phyloP scores from a whole-genome alignment of 2,888 invertebrate species.

The Melangyna quadrimaculata region DNA sequence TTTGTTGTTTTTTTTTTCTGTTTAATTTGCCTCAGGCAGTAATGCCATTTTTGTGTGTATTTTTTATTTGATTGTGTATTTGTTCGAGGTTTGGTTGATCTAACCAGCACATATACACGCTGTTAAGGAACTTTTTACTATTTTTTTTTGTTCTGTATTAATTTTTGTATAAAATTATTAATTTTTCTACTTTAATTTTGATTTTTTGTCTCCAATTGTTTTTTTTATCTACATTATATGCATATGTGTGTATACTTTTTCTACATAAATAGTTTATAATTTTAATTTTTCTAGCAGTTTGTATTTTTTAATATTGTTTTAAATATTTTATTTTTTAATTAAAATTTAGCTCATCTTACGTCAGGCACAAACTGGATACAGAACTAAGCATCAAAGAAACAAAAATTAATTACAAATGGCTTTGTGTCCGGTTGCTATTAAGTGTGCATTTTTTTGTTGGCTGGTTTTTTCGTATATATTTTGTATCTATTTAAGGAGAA shows the following conservation, averaged over 20 bases:
- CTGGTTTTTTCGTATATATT: slow-evolving; percentile 17
- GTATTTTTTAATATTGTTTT: slow-evolving; percentile 19
- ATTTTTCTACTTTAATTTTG: slow-evolving; percentile 39
- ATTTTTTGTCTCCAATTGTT: slow-evolving; percentile 34
- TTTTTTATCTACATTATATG: slow-evolving; percentile 56
- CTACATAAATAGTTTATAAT: slow-evolving; percentile 61
- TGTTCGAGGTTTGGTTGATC: slow-evolving; percentile 48
- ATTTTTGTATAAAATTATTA: slow-evolving; percentile 43
- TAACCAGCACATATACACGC: slow-evolving; percentile 52
- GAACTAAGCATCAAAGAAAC: slow-evolving; percentile 55
- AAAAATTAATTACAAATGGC: slow-evolving; percentile 35
- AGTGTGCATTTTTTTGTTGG: slow-evolving; percentile 45
- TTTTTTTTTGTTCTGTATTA: background rate
- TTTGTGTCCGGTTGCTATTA: slow-evolving; percentile 46
- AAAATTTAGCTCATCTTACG: slow-evolving; percentile 69
- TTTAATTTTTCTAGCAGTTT: slow-evolving; percentile 58
- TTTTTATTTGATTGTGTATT: slow-evolving; percentile 29
- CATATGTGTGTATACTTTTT: slow-evolving; percentile 54
- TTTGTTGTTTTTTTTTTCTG: slow-evolving; percentile 3
- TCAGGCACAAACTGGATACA: slow-evolving; percentile 71
- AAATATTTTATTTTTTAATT: background rate
- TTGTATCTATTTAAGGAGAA: background rate
- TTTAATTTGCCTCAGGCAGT: slow-evolving; percentile 39
- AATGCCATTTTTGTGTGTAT: slow-evolving; percentile 29
- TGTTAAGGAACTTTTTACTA: slow-evolving; percentile 40